Evolutionary conservation across 2,113 vertebrate genomes (phyloP).

Genomic region (Stegastes partitus): DNA sequence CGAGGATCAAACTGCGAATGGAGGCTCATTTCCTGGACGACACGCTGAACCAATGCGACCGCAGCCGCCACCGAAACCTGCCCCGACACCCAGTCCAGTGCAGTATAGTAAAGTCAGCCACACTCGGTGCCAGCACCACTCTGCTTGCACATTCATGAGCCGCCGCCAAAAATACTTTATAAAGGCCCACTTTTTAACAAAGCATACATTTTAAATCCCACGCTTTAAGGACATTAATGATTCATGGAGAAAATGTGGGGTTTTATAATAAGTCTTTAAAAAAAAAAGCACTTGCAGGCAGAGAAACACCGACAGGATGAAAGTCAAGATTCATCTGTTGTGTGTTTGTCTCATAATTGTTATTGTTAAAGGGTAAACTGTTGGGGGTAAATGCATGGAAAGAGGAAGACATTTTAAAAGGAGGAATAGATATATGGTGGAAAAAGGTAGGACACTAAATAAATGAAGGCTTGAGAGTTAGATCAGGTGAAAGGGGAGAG

Average conservation of each 20-base stretch:
- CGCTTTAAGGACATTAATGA: slow-evolving; percentile 2
- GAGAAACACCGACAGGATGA: background rate
- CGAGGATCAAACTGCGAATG: slow-evolving; percentile 4
- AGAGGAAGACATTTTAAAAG: too few relatives aligned
- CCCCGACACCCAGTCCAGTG: background rate
- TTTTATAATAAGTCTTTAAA: slow-evolving; percentile 6
- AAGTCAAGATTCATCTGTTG: too few relatives aligned
- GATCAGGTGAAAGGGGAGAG: slow-evolving; percentile 9
- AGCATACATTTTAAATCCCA: slow-evolving; percentile 9
- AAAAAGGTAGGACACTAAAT: background rate
- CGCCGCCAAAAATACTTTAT: background rate
- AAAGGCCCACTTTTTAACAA: slow-evolving; percentile 14
- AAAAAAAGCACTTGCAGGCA: background rate
- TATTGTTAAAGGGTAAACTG: background rate
- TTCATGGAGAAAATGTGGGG: slow-evolving; percentile 14
- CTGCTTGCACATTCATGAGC: slow-evolving; percentile 3
- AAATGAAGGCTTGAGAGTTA: slow-evolving; percentile 2
- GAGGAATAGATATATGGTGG: background rate
- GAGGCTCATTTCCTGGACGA: slow-evolving; percentile 43
- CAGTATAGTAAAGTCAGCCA: background rate
- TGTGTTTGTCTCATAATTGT: slow-evolving; percentile 4
- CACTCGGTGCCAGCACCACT: background rate
- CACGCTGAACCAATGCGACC: slow-evolving; percentile 18
- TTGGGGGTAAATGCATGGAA: background rate
- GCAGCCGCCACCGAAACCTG: slow-evolving; percentile 1